phyloP scores from a whole-genome alignment of 2,888 invertebrate species.

The Diogma glabrata region DNA sequence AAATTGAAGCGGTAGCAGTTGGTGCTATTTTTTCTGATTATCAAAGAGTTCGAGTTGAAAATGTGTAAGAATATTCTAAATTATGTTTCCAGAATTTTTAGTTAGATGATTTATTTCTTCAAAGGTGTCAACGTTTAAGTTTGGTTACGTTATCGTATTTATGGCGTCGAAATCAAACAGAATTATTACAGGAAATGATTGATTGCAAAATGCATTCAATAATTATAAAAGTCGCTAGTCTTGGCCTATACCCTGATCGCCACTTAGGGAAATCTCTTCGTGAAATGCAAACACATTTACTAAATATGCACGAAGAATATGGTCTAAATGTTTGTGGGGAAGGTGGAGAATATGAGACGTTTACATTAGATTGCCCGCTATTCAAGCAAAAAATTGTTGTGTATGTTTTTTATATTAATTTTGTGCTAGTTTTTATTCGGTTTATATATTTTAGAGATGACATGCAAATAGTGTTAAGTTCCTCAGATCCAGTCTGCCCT shows the following conservation, averaged over 20 bases:
- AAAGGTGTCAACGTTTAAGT: conserved; percentile 79
- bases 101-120: not conserved
- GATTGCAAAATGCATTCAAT: conserved; percentile 84
- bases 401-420: conserved; percentile 67
- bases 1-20: conserved; percentile 86
- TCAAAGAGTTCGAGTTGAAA: conserved; percentile 93
- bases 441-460: too few species aligned
- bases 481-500: conserved; percentile 86
- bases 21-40: conserved; percentile 98
- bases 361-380: conserved; percentile 93
- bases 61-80: conserved; percentile 61
- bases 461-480: conserved; percentile 75
- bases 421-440: too few species aligned
- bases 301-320: conserved; percentile 84
- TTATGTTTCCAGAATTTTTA: not conserved
- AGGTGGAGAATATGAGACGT: conserved; percentile 98
- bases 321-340: conserved; percentile 95
- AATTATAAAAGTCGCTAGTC: conserved; percentile 92
- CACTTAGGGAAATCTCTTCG: conserved; percentile 79
- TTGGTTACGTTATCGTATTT: conserved; percentile 84
- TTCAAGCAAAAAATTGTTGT: conserved; percentile 82
- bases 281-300: conserved; percentile 77
- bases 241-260: conserved; percentile 75
- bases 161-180: conserved; percentile 92
- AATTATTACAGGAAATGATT: conserved; percentile 94